Evolutionary conservation across 2,797 vertebrate genomes (phyloP).

Genomic region (Darevskia nairensis): DNA sequence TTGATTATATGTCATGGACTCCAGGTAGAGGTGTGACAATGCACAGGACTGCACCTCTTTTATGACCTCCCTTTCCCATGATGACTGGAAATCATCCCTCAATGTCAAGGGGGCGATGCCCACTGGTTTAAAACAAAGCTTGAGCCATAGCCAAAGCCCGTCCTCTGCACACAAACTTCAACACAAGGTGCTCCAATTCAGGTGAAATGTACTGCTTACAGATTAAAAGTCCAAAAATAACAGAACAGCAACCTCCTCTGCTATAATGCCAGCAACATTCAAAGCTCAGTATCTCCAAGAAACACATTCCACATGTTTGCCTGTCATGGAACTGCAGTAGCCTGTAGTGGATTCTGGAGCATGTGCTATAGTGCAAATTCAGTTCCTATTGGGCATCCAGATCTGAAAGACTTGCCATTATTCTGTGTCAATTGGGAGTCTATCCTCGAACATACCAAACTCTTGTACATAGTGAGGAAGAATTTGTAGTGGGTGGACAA

Average conservation of each 20-base stretch:
- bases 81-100: no score
- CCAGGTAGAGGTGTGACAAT: no score
- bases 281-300: neutral
- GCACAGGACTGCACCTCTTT: no score
- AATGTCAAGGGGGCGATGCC: no score
- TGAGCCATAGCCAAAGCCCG: no score
- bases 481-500: neutral
- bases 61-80: no score
- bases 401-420: neutral
- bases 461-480: neutral
- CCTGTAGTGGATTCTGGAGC: neutral
- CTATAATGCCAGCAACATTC: neutral
- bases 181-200: neutral
- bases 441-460: neutral
- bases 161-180: neutral
- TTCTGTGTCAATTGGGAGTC: neutral
- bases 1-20: no score
- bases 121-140: no score
- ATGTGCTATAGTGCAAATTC: neutral
- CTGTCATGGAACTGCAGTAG: no score
- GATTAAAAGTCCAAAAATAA: conserved; percentile 16
- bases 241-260: neutral
- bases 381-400: neutral
- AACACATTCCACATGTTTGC: neutral
- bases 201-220: neutral